Conservation (phyloP, 1,140 invertebrate species). For the Brachionus rubens region DNA sequence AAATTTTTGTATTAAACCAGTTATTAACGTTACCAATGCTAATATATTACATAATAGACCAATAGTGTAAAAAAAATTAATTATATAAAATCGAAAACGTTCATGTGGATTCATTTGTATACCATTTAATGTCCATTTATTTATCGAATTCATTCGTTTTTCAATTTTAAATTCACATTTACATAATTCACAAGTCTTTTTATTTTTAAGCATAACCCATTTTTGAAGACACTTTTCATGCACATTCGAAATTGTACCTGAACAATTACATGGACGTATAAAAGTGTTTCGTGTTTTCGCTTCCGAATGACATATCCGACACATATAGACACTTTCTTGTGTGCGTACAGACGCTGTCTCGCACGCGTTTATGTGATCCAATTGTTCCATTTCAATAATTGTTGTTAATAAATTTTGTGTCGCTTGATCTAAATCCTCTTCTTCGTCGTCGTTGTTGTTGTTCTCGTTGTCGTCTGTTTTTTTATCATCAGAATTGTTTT, state of each 20-base stretch:
- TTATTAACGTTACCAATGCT: background rate
- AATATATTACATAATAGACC: background rate
- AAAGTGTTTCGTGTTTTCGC: conserved; percentile 56
- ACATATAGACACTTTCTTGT: conserved; percentile 49
- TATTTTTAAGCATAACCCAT: conserved; percentile 85
- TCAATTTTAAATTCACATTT: conserved; percentile 80
- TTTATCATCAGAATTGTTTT: too few relatives aligned
- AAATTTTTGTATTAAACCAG: conserved; percentile 15
- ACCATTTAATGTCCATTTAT: background rate
- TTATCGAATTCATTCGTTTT: background rate
- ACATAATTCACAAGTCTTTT: conserved; percentile 87
- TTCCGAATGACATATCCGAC: conserved; percentile 57
- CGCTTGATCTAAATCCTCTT: background rate
- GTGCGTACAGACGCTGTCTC: conserved; percentile 6
- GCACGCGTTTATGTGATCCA: background rate
- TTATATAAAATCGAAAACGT: background rate
- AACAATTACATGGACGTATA: conserved; percentile 79
- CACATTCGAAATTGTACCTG: conserved; percentile 70
- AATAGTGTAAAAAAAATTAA: conserved; percentile 1
- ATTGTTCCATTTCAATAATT: conserved; percentile 17
- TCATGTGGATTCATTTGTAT: conserved; percentile 5
- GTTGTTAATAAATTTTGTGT: background rate
- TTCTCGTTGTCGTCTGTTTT: too few relatives aligned
- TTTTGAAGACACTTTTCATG: conserved; percentile 90
- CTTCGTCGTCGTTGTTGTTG: background rate